Evolutionary conservation across 2,797 vertebrate genomes (phyloP).

Genomic region (Pipistrellus pygmaeus): DNA sequence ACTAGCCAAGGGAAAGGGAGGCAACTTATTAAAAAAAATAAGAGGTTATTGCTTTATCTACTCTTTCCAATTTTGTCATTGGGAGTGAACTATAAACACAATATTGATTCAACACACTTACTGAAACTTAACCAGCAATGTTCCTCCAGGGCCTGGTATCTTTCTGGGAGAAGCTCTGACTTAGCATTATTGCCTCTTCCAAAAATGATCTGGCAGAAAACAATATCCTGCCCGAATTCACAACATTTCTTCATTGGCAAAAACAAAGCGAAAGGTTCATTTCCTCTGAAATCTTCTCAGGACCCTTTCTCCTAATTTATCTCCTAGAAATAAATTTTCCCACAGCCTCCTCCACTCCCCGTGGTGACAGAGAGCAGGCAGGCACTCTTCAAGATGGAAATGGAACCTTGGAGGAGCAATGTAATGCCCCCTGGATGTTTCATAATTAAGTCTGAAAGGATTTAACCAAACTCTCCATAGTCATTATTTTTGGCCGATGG

Average conservation of each 20-base stretch:
- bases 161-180: constrained; percentile 50
- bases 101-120: constrained; percentile 50
- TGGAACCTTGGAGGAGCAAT: background rate
- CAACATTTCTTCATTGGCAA: constrained; percentile 62
- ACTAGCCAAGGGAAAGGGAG: constrained; percentile 28
- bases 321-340: constrained; percentile 67
- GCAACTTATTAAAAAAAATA: constrained; percentile 1
- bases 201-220: constrained; percentile 68
- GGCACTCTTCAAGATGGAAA: background rate
- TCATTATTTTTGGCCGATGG: background rate
- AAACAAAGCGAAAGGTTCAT: constrained; percentile 74
- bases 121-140: constrained; percentile 66
- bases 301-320: constrained; percentile 39
- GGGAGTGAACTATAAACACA: constrained; percentile 66
- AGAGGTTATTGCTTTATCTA: constrained; percentile 62
- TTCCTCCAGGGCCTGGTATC: background rate
- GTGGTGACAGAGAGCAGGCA: background rate
- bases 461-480: background rate
- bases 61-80: constrained; percentile 70
- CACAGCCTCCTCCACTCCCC: background rate
- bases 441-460: background rate
- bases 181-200: constrained; percentile 55
- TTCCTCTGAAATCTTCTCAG: constrained; percentile 50
- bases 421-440: background rate
- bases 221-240: constrained; percentile 55